Conservation (phyloP, 2,113 vertebrate genomes). For the Orthonyx spaldingii region DNA sequence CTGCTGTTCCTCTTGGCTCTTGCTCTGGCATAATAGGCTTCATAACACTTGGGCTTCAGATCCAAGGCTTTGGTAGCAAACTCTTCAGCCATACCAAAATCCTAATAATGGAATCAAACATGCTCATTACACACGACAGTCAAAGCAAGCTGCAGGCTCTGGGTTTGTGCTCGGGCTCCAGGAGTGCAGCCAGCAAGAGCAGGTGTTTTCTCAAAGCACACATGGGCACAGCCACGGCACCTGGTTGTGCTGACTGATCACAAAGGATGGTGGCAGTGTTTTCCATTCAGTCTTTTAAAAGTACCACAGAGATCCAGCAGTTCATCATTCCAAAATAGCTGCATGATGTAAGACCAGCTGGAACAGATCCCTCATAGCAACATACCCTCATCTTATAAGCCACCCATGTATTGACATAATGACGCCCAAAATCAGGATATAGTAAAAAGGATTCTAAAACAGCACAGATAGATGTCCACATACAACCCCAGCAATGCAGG, state of each 20-base stretch:
- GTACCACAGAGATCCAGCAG: too few relatives aligned
- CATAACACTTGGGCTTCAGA: conserved; percentile 94
- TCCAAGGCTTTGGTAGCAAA: conserved; percentile 96
- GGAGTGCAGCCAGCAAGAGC: background rate
- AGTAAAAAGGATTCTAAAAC: background rate
- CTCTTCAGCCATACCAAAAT: conserved; percentile 98
- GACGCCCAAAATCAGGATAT: background rate
- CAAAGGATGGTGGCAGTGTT: background rate
- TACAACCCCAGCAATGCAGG: fast-evolving
- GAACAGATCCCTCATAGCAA: fast-evolving
- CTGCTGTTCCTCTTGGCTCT: conserved; percentile 98
- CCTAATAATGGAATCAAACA: conserved; percentile 69
- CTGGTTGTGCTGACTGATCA: background rate
- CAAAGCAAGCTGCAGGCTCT: background rate
- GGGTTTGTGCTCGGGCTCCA: too few relatives aligned
- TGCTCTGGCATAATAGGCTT: conserved; percentile 94
- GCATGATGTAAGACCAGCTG: background rate
- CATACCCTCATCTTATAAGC: fast-evolving
- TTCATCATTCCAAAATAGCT: background rate
- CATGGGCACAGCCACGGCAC: fast-evolving
- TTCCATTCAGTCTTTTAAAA: background rate
- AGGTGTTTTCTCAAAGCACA: background rate
- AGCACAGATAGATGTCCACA: background rate
- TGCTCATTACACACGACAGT: fast-evolving
- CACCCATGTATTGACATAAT: background rate